A percentile compares a stretch with the other conserved stretches of the same genome.
Conservation (phyloP, 92 coral and sea anemone genomes). For the Isaurus tuberculatus region DNA sequence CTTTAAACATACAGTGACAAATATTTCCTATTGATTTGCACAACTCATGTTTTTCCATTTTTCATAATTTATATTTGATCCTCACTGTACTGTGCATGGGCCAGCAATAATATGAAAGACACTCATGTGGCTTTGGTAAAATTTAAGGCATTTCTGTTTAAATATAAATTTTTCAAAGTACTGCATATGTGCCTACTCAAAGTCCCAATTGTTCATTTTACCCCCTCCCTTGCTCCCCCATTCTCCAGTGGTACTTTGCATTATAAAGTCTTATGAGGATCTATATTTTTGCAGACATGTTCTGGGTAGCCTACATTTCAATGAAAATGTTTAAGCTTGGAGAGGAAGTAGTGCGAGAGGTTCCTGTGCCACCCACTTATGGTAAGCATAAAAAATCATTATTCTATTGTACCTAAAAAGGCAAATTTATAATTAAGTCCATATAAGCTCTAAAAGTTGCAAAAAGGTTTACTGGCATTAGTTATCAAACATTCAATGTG, state of each 20-base stretch:
- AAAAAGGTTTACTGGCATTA: background rate
- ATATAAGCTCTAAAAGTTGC: background rate
- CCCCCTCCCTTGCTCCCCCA: background rate
- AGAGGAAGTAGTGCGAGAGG: slow-evolving; percentile 14
- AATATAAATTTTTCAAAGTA: background rate
- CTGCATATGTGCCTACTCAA: slow-evolving; percentile 10
- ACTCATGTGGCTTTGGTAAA: background rate
- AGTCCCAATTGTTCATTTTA: background rate
- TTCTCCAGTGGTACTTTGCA: slow-evolving; percentile 8
- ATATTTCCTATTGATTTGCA: background rate
- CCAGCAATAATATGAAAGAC: slow-evolving; percentile 6
- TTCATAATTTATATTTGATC: slow-evolving; percentile 3
- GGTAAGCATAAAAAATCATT: slow-evolving; percentile 3
- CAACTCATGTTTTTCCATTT: slow-evolving; percentile 3
- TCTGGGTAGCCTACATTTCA: slow-evolving; percentile 3
- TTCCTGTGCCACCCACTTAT: slow-evolving; percentile 17
- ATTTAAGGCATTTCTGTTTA: slow-evolving; percentile 1
- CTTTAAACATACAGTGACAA: slow-evolving; percentile 9
- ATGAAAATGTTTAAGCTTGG: slow-evolving; percentile 16
- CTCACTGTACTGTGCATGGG: background rate
- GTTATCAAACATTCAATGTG: slow-evolving; percentile 9
- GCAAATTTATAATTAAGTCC: background rate
- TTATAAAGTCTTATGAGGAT: slow-evolving; percentile 4
- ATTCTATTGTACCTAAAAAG: background rate
- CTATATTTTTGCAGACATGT: background rate